Evolutionary conservation across 1,140 invertebrate genomes (phyloP), one percentile per base, ranked within the genome.

Genomic region (Polypedilum pembai): DNA sequence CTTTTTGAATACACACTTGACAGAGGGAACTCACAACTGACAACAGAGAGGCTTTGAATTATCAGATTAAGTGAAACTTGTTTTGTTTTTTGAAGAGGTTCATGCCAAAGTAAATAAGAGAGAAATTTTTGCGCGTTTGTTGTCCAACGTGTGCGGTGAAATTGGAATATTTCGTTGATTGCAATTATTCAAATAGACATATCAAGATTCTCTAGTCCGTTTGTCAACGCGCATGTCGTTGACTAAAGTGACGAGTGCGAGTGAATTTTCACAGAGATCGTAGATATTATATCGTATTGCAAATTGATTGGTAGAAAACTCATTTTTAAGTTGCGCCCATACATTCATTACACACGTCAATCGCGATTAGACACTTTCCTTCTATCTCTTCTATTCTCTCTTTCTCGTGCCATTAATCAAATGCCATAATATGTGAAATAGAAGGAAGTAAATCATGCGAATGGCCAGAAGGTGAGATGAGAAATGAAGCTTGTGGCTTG

Each of bases 51-150:
- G 45, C 12, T 56, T n/a, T n/a, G n/a, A 56, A 8, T 56, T 56
- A 56, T 56, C 45, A 56, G 45, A 56, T 56, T 56, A 56, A 56
- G 45, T 56, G 45, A 56, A n/a, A 56, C 45, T 56, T 56, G 45
- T 56, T 56, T 56, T 56, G 3, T 12, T 56, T 56, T 56, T 56
- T 56, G 12, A 56, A n/a, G 45, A 56, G n/a, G 12, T 33, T 33
- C 24, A 33, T 5, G 24, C 24, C n/a, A 56, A 15, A 56, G 45
- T 56, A 12, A n/a, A 56, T 56, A 1, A 15, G 12, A 56, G 45
- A 56, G 45, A 56, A 56, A 56, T 56, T 56, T 56, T 56, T 56
- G n/a, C 45, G 45, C 12, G 15, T 15, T n/a, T 15, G 12, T n/a
- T 15, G 12, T 56, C 24, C 45, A 56, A 56, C 45, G 45, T 56